phyloP scores from a whole-genome alignment of 2,888 invertebrate genomes.

The Meta bourneti region DNA sequence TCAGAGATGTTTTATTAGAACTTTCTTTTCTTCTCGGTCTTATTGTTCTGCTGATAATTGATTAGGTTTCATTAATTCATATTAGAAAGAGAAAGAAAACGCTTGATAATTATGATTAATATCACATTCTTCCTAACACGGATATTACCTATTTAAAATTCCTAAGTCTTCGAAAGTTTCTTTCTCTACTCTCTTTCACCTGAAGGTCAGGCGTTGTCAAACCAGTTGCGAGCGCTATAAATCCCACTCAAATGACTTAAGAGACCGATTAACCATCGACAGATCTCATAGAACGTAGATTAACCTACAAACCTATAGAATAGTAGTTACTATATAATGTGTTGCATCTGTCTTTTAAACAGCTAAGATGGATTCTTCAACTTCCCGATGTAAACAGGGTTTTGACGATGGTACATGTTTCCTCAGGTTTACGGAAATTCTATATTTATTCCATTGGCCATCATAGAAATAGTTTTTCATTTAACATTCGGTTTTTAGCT shows the following conservation, averaged over 20 bases:
- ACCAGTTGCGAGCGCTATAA: slow-evolving; percentile 42
- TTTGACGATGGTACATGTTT: neutral
- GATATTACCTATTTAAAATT: slow-evolving; percentile 49
- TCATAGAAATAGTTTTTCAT: too few relatives aligned
- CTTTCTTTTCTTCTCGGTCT: too few relatives aligned
- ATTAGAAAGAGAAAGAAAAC: neutral
- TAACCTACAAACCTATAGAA: slow-evolving; percentile 41
- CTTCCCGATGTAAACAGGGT: neutral
- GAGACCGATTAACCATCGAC: slow-evolving; percentile 34
- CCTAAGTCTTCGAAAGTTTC: slow-evolving; percentile 12
- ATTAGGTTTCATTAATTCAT: neutral
- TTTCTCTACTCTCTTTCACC: neutral
- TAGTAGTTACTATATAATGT: neutral
- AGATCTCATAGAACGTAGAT: slow-evolving; percentile 8
- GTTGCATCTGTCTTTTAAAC: neutral
- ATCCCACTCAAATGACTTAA: slow-evolving; percentile 29
- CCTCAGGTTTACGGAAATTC: neutral
- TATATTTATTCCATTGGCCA: neutral
- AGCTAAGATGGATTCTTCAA: too few relatives aligned
- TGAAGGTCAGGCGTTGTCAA: slow-evolving; percentile 48
- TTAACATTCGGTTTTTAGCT: too few relatives aligned
- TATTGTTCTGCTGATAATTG: neutral
- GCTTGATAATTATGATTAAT: slow-evolving; percentile 47
- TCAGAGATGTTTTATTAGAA: too few relatives aligned
- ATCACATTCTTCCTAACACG: slow-evolving; percentile 45